Conservation (phyloP, 2,888 invertebrate genomes). For the Morpho achilles region DNA sequence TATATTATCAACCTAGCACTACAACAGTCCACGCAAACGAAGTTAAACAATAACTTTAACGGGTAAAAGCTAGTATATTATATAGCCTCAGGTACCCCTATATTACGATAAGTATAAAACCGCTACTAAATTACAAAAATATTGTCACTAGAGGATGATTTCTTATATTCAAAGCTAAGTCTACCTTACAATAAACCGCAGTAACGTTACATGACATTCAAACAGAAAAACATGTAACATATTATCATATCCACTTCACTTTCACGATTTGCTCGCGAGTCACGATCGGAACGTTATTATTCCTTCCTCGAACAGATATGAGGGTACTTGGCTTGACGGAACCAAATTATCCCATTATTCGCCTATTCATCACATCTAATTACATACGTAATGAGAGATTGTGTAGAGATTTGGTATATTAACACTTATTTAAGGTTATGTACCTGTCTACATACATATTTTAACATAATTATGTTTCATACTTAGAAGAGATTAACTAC, state of each 20-base stretch:
- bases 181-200: background rate
- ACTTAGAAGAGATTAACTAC: too few species aligned
- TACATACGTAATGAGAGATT: constrained; percentile 8
- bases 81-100: too few species aligned
- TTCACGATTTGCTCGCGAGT: constrained; percentile 25
- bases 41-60: too few species aligned
- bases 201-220: constrained; percentile 2
- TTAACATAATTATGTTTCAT: too few species aligned
- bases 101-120: too few species aligned
- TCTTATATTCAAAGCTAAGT: background rate
- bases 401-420: background rate
- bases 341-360: constrained; percentile 16
- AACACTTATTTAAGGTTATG: background rate
- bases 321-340: constrained; percentile 13
- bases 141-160: too few species aligned
- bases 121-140: too few species aligned
- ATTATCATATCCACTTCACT: constrained; percentile 22
- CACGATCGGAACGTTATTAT: constrained; percentile 26
- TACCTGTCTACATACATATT: too few species aligned
- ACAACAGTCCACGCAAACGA: too few species aligned
- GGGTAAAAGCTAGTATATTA: too few species aligned
- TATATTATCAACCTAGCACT: too few species aligned
- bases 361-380: constrained; percentile 6
- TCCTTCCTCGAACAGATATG: constrained; percentile 20
- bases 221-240: constrained; percentile 10